A percentile compares a stretch with the other conserved stretches of the same genome.
phyloP scores from a whole-genome alignment of 2,888 invertebrate species.

The Tetragnatha montana region DNA sequence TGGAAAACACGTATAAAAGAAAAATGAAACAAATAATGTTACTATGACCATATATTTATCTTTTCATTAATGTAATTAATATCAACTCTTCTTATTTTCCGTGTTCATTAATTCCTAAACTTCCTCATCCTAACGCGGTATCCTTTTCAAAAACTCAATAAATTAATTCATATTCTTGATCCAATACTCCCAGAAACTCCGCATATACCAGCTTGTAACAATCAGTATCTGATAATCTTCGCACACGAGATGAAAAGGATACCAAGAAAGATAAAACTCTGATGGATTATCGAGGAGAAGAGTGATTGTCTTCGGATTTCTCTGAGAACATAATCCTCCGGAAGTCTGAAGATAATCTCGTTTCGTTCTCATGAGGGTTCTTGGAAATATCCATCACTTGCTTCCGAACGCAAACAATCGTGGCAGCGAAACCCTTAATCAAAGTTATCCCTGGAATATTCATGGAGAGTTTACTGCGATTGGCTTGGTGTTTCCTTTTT shows the following conservation, averaged over 20 bases:
- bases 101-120: too few relatives aligned
- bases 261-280: neutral
- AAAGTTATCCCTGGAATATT: neutral
- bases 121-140: too few relatives aligned
- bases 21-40: too few relatives aligned
- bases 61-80: too few relatives aligned
- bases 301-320: neutral
- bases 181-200: too few relatives aligned
- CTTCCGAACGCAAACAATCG: neutral
- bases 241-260: neutral
- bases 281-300: neutral
- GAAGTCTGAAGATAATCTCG: neutral
- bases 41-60: too few relatives aligned
- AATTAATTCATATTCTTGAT: too few relatives aligned
- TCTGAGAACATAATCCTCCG: neutral
- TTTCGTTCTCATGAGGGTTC: neutral
- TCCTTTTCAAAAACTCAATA: too few relatives aligned
- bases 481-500: too few relatives aligned
- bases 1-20: too few relatives aligned
- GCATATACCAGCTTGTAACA: too few relatives aligned
- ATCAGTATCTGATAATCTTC: neutral
- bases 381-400: neutral
- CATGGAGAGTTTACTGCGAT: neutral
- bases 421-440: neutral
- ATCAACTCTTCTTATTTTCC: too few relatives aligned